Base-by-base conservation (phyloP, 2,113 vertebrate species). In the Callopanchax toddi region DNA sequence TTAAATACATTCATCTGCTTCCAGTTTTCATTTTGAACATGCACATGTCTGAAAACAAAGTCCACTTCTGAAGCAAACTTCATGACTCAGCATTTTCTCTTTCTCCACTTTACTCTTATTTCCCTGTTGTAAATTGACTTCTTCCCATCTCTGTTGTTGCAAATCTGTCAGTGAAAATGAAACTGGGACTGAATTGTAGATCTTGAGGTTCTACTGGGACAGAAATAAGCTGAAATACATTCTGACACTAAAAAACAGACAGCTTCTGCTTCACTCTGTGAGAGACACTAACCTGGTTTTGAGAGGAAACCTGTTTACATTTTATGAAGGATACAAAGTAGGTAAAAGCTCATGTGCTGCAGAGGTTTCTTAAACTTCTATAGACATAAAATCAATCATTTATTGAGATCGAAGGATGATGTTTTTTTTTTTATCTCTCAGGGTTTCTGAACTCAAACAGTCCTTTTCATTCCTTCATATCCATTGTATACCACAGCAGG, bases 361-460 rank as follows among this genome's bases (percentile, higher is more conserved):
- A 32, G 29, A 8, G 45, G 59, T 72, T 76, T 53, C 11, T 53
- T 13, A 48, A 65, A 57, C 26, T 45, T 51, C 23, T 56, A 11
- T 40, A 71, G 17, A 74, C 20, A 42, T 22, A 57, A 36, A 2
- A 2, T 9, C 37, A 20, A 39, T 8, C 25, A 22, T 57, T 42
- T 32, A n/a, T 4, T 54, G 37, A 37, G 16, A 62, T 42, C 0
- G 62, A 39, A 39, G 5, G 25, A 22, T 45, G 16, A 5, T 32
- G n/a, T n/a, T n/a, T n/a, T n/a, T n/a, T n/a, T n/a, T n/a, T n/a
- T n/a, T n/a, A n/a, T 32, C 29, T 32, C 29, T 32, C 29, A 32
- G 11, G 36, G 36, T 10, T 44, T 44, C 10, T 3, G 42, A 44
- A 40, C 45, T 17, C 42, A 0, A 49, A 22, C 10, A 4, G 46